Evolutionary conservation across 1,140 invertebrate genomes (phyloP).

Genomic region (Philaenus spumarius): DNA sequence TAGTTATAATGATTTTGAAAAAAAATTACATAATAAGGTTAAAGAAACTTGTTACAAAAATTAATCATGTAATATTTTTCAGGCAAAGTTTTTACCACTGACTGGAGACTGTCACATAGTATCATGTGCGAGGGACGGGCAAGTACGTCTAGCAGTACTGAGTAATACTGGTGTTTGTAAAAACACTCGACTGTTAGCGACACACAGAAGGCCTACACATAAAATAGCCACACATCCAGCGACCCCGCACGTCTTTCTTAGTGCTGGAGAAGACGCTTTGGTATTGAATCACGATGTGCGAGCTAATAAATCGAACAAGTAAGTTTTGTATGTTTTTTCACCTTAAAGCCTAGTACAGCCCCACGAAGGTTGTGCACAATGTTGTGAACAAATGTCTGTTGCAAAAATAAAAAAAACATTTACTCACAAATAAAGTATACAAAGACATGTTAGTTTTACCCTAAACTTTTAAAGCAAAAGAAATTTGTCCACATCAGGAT

Average conservation of each 20-base stretch:
- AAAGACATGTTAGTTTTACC: no score
- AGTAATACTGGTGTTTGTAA: conserved; percentile 45
- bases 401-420: no score
- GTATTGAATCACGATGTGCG: conserved; percentile 78
- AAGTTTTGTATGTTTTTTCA: no score
- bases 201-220: conserved; percentile 66
- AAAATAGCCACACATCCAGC: conserved; percentile 68
- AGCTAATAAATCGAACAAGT: conserved; percentile 57
- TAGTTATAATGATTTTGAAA: no score
- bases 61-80: conserved; percentile 28
- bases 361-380: no score
- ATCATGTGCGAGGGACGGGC: conserved; percentile 82
- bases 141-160: conserved; percentile 57
- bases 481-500: no score
- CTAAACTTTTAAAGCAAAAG: no score
- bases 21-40: no score
- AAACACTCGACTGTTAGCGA: conserved; percentile 52
- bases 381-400: no score
- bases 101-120: conserved; percentile 74
- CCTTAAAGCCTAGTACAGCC: no score
- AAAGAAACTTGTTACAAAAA: no score
- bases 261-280: conserved; percentile 81
- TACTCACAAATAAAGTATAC: no score
- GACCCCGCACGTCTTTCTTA: conserved; percentile 71
- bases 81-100: conserved; percentile 62